Conservation (phyloP, 2,888 invertebrate species). For the Rhimphoctona megacephalus region DNA sequence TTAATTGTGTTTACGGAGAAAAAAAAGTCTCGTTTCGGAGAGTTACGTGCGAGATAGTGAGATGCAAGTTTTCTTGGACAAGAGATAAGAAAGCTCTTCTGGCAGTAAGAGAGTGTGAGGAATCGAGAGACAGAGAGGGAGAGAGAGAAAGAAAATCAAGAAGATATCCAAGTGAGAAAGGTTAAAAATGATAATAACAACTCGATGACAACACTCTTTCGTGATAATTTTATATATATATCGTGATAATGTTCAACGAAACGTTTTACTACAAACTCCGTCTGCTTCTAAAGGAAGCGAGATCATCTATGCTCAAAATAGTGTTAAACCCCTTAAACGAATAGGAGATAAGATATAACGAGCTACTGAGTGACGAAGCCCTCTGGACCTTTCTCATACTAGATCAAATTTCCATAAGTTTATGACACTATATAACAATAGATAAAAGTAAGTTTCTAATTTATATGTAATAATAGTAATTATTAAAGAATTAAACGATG, state of each 20-base stretch:
- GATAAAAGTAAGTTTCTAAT: not conserved
- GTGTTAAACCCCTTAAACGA: conserved; percentile 36
- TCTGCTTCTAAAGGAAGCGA: not conserved
- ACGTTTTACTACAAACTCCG: conserved; percentile 29
- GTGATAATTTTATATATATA: conserved; percentile 48
- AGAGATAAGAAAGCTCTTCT: conserved; percentile 54
- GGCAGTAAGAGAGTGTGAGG: conserved; percentile 5
- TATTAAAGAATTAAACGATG: not conserved
- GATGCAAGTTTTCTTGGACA: conserved; percentile 23
- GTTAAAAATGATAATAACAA: conserved; percentile 63
- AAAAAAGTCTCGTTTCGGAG: conserved; percentile 52
- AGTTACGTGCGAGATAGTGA: conserved; percentile 39
- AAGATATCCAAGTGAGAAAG: conserved; percentile 48
- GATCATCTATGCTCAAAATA: conserved; percentile 37
- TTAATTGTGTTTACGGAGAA: conserved; percentile 52
- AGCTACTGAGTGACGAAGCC: conserved; percentile 40
- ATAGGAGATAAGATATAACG: conserved; percentile 54
- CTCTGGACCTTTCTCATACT: not conserved
- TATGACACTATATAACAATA: not conserved
- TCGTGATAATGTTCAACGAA: conserved; percentile 37
- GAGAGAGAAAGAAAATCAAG: conserved; percentile 1
- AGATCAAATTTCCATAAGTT: conserved; percentile 3
- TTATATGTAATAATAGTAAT: not conserved
- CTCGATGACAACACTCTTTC: conserved; percentile 63
- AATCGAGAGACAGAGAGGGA: conserved; percentile 5